Evolutionary conservation across 1,140 invertebrate genomes (phyloP), one percentile per base, ranked within the genome.

Genomic region (Calephelis nemesis): DNA sequence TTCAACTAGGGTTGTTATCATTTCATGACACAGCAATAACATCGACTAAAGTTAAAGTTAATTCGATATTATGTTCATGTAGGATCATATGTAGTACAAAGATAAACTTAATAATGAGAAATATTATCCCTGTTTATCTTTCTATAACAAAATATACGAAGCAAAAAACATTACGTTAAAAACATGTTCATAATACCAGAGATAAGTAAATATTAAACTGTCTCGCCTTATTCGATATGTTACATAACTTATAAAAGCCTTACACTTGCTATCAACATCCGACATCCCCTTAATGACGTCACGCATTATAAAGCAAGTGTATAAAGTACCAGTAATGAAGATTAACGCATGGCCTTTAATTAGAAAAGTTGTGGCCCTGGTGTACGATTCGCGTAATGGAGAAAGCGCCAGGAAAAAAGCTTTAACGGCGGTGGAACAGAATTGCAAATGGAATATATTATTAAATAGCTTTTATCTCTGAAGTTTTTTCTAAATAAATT

Each of bases 261-360:
- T 13, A 15, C 47, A 13, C 45, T 47, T 13, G 42, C 47, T 30
- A 47, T 11, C 52, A 54, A 60, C 65, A 40, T 12, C 50, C 65
- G 39, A 49, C 49, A 66, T 52, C 60, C 68, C 15, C 54, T 70
- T 77, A 77, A 77, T 71, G 73, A 70, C 62, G 71, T 77, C 70
- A 74, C 71, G 69, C 69, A 74, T 77, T 77, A 75, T 73, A 73
- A 74, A 77, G 47, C 54, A 74, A 70, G 67, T 45, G 63, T 63
- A 70, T 73, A 69, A 73, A 72, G 74, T 66, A 68, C 70, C 64
- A 49, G 68, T 75, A 81, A 85, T 85, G 83, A 75, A 82, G 82
- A 85, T 84, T 83, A 84, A 85, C 79, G 83, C 65, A 49, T 62
- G 69, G 69, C 72, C 77, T 82, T 75, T 84, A 85, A 85, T 85